These are phyloP conservation scores for Pegoplata infirma DNA, from an alignment of 2,888 invertebrate species.

Conservation along the genomic window DNA sequence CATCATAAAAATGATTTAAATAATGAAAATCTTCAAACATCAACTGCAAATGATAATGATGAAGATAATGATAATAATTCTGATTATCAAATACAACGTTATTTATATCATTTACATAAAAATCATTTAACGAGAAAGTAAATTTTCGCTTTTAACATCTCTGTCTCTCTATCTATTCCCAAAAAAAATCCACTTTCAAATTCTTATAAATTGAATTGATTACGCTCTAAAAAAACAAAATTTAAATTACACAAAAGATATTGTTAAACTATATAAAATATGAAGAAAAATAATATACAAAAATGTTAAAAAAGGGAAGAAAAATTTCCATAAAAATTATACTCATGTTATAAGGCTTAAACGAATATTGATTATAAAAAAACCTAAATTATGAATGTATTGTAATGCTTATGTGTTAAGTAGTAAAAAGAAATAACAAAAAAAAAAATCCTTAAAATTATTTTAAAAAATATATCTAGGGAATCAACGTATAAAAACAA, in stretches of 20 bases:
- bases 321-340: constrained; percentile 14
- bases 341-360: constrained; percentile 48
- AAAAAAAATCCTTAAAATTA: constrained; percentile 10
- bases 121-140: constrained; percentile 70
- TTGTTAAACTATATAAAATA: constrained; percentile 29
- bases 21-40: constrained; percentile 48
- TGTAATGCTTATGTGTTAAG: constrained; percentile 53
- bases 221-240: constrained; percentile 11
- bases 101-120: constrained; percentile 75
- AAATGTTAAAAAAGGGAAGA: constrained; percentile 10
- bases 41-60: constrained; percentile 52
- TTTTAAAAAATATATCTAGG: constrained; percentile 26
- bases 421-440: constrained; percentile 9
- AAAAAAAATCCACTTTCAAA: constrained; percentile 2
- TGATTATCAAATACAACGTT: constrained; percentile 71
- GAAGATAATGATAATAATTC: constrained; percentile 64
- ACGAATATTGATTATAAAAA: constrained; percentile 55
- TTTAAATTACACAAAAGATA: constrained; percentile 13
- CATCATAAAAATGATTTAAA: too few species aligned
- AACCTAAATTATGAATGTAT: constrained; percentile 45
- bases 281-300: constrained; percentile 39
- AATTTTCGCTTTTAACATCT: constrained; percentile 30
- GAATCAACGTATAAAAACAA: constrained; percentile 33
- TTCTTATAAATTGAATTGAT: not conserved
- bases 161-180: too few species aligned